Evolutionary conservation across 1,140 invertebrate species (phyloP).

Genomic region (Ceratosolen solmsi): DNA sequence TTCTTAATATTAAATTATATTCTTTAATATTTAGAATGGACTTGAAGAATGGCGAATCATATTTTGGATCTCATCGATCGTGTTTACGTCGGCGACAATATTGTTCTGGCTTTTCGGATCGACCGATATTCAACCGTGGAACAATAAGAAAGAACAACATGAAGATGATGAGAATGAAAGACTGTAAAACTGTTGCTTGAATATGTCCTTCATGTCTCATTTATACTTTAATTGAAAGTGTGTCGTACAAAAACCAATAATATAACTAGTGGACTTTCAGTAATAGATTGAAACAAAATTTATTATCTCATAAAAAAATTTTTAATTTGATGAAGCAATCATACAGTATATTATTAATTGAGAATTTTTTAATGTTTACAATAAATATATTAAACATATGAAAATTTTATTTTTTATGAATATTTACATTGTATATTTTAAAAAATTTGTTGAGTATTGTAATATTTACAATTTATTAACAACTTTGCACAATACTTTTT

Average conservation of each 20-base stretch:
- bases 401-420: too few species aligned
- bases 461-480: too few species aligned
- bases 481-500: too few species aligned
- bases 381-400: too few species aligned
- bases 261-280: neutral
- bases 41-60: conserved; percentile 84
- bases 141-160: conserved; percentile 62
- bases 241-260: neutral
- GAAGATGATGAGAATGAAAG: conserved; percentile 65
- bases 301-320: too few species aligned
- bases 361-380: too few species aligned
- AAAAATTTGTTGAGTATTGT: too few species aligned
- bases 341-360: too few species aligned
- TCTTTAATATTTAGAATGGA: conserved; percentile 78
- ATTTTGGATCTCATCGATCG: conserved; percentile 82
- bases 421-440: too few species aligned
- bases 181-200: conserved; percentile 54
- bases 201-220: neutral
- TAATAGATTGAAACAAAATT: neutral
- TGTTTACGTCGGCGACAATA: conserved; percentile 81
- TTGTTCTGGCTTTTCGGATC: conserved; percentile 81
- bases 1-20: conserved; percentile 9
- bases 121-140: conserved; percentile 79
- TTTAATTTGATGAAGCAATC: too few species aligned
- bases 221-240: neutral